phyloP scores from a whole-genome alignment of 2,888 invertebrate genomes.

The Perizoma flavofasciatum region DNA sequence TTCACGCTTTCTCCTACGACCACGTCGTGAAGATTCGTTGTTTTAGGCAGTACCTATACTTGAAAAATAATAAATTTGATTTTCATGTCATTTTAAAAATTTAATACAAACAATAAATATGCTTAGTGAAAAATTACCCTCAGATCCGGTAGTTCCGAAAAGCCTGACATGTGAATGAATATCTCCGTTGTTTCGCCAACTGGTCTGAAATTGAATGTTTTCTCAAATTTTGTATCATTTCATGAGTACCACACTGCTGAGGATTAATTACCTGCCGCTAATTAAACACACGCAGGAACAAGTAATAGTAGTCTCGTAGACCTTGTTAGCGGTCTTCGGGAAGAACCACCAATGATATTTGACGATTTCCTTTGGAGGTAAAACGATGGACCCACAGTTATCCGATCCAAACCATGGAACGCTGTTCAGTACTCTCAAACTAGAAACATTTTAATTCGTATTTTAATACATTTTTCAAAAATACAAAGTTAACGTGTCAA shows the following conservation, averaged over 20 bases:
- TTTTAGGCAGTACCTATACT: constrained; percentile 61
- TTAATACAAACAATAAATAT: not conserved
- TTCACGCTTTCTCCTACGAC: constrained; percentile 60
- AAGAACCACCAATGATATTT: constrained; percentile 78
- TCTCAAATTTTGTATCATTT: not conserved
- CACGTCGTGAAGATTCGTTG: constrained; percentile 66
- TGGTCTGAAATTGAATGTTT: constrained; percentile 56
- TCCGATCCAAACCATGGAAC: constrained; percentile 74
- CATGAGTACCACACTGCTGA: not conserved
- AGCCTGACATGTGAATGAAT: constrained; percentile 67
- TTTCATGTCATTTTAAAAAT: not conserved
- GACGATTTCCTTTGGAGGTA: constrained; percentile 70
- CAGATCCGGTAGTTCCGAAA: constrained; percentile 73
- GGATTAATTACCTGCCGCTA: constrained; percentile 57
- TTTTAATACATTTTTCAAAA: not conserved
- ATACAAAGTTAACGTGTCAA: not conserved
- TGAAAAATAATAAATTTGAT: constrained; percentile 34
- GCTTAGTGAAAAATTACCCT: constrained; percentile 47
- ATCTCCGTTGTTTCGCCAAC: constrained; percentile 72
- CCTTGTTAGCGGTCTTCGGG: constrained; percentile 60
- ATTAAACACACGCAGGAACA: constrained; percentile 72
- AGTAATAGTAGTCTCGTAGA: constrained; percentile 69
- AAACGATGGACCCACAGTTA: constrained; percentile 58
- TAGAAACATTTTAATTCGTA: constrained; percentile 42
- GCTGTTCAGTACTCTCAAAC: constrained; percentile 65